Evolutionary conservation across 2,888 invertebrate genomes (phyloP), one percentile per base, ranked within the genome.

Genomic region (Chirona hameri): DNA sequence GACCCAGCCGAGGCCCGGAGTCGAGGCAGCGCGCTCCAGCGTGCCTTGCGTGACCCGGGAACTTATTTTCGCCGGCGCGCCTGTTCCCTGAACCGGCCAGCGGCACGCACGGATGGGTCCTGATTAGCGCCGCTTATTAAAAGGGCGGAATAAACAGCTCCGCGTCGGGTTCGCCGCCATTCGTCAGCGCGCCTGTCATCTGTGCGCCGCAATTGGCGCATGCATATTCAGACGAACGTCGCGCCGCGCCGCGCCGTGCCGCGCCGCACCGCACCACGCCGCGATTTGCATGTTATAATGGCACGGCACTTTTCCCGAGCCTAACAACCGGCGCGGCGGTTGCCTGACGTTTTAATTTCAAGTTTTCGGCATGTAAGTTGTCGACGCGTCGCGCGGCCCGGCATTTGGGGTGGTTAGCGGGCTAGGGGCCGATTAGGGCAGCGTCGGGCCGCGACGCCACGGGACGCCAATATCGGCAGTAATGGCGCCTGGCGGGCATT

Each of bases 271-370:
- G 52, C n/a, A 60, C 24, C 60, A 21, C 24, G 27, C 27, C 29
- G 24, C 3, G 31, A 72, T 72, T 72, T 31, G 31, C 72, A 72
- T 72, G 72, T 31, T 18, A 18, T 72, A 72, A 72, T 72, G 72
- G 72, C 72, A 2, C 31, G 31, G 72, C 31, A 72, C 72, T 72
- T 72, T 72, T 72, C 72, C 72, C 5, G 14, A 18, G 29, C 27
- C 31, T 72, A 72, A 72, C 31, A 72, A 72, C 72, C 72, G 31
- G 31, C 29, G 5, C 1, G 31, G 5, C 31, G 72, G 31, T 31
- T 15, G 72, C 72, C 31, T 31, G 72, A 72, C 72, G 72, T 72
- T 72, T 72, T 72, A 72, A 72, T 72, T 72, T 72, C 72, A 4
- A 72, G 72, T 72, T 72, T 27, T 72, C 27, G 15, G 72, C 27